Base-by-base conservation (phyloP, 2,888 invertebrate species). In the Melangyna quadrimaculata region DNA sequence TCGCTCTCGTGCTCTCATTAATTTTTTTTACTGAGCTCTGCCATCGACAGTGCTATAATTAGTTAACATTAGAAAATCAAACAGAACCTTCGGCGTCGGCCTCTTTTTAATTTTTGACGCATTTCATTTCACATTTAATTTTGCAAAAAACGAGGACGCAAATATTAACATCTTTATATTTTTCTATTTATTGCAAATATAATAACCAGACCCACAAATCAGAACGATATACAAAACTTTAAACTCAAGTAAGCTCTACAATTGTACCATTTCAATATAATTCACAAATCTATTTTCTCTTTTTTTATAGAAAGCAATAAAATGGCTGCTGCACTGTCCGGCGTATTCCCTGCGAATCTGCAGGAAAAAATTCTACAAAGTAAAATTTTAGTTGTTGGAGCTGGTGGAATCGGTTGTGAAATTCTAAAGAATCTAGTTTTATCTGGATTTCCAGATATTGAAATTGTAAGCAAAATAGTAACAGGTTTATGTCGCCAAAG, bases 391-490 rank as follows among this genome's bases (percentile, higher is more conserved):
- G 95, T 98, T 17, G 97, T 98, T 29, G 99, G 99, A 72, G 99
- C 99, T 89, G 99, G 99, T 87, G 99, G 99, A 78, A 99, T 99
- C 90, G 99, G 99, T 87, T 99, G 99, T 93, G 99, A 99, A 93
- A 95, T 99, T 88, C 93, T 99, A 45, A 99, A 99, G 92, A 98
- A 99, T 93, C 94, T 99, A 87, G 98, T 98, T 37, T 93, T 99
- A 61, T 96, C 97, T 87, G 99, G 99, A 87, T 99, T 99, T 91
- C 94, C 94, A 48, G 94, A 98, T 88, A 98, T 99, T 89, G 97
- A 98, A 94, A 96, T 99, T 90, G 99, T 99, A 94, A 93, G 96
- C 94, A 87, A 17, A 32, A 53, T 29, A 3, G n/a, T n/a, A 7
- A 22, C 74, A 51, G 55, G 72, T 7, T 27, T 37, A 6, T 2